phyloP scores from a whole-genome alignment of 2,113 vertebrate species.

The Pleuronectes platessa region DNA sequence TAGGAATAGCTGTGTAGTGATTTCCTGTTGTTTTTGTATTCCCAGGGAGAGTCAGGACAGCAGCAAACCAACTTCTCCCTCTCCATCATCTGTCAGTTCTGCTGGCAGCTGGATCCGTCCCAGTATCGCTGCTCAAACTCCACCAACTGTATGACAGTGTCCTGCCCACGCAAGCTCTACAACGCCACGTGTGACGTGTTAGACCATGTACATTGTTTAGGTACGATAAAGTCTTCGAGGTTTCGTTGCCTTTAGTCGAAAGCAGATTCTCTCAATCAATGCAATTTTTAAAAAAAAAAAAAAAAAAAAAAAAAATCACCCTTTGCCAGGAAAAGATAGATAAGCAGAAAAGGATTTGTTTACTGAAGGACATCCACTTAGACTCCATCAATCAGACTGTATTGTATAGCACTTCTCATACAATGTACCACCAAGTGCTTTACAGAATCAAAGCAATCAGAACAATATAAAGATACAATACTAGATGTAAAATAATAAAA shows the following conservation, averaged over 20 bases:
- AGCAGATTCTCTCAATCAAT: not conserved
- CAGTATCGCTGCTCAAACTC: slow-evolving; percentile 90
- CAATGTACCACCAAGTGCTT: not conserved
- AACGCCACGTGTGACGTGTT: slow-evolving; percentile 88
- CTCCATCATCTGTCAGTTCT: slow-evolving; percentile 92
- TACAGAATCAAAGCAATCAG: not conserved
- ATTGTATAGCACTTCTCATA: not conserved
- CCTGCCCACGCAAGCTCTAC: slow-evolving; percentile 91
- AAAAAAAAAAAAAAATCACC: not conserved
- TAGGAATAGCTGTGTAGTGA: not conserved
- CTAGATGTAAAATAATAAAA: no score
- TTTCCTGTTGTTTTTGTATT: not conserved
- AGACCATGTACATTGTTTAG: slow-evolving; percentile 93
- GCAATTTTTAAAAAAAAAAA: no score
- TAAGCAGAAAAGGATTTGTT: not conserved
- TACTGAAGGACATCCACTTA: not conserved
- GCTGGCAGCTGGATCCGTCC: slow-evolving; percentile 93
- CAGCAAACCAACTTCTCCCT: slow-evolving; percentile 86
- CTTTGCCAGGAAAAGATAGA: not conserved
- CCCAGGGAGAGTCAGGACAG: slow-evolving; percentile 83
- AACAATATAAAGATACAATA: not conserved
- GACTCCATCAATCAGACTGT: not conserved
- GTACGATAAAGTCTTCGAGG: slow-evolving; percentile 70
- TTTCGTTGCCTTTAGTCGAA: not conserved
- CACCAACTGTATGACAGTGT: slow-evolving; percentile 92